Conservation (phyloP, 2,888 invertebrate species). For the Agriopis aurantiaria region DNA sequence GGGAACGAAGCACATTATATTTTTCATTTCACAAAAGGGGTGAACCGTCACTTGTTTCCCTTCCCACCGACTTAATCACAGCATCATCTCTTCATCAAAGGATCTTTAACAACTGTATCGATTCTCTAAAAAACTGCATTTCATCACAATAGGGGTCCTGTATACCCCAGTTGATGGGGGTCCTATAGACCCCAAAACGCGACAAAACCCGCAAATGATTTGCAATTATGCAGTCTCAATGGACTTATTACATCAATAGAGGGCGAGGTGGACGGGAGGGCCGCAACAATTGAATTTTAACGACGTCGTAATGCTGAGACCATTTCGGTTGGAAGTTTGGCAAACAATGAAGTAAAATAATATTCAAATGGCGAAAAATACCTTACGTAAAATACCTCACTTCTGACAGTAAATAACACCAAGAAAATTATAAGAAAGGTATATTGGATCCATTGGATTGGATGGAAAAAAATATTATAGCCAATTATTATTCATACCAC, state of each 20-base stretch:
- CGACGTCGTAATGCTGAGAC: constrained; percentile 74
- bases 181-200: constrained; percentile 51
- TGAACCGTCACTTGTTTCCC: constrained; percentile 14
- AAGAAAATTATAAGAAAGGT: no score
- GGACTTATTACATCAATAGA: constrained; percentile 82
- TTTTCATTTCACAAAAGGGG: constrained; percentile 9
- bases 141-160: constrained; percentile 41
- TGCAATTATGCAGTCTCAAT: constrained; percentile 85
- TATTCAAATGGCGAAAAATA: no score
- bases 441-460: no score
- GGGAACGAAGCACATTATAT: no score
- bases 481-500: no score
- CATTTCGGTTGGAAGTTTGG: constrained; percentile 51
- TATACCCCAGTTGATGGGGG: constrained; percentile 41
- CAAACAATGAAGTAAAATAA: no score
- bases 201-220: constrained; percentile 83
- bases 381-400: no score
- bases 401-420: no score
- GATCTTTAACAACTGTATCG: constrained; percentile 34
- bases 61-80: constrained; percentile 31
- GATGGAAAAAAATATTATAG: no score
- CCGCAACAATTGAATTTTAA: constrained; percentile 85
- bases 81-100: constrained; percentile 33
- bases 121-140: constrained; percentile 52
- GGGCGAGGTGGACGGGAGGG: constrained; percentile 70